A percentile compares a stretch with the other conserved stretches of the same genome.
These are phyloP conservation scores for Hemicentrotus pulcherrimus DNA, from an alignment of 35 echinoderm and acorn worm genomes.

Conservation along the genomic window DNA sequence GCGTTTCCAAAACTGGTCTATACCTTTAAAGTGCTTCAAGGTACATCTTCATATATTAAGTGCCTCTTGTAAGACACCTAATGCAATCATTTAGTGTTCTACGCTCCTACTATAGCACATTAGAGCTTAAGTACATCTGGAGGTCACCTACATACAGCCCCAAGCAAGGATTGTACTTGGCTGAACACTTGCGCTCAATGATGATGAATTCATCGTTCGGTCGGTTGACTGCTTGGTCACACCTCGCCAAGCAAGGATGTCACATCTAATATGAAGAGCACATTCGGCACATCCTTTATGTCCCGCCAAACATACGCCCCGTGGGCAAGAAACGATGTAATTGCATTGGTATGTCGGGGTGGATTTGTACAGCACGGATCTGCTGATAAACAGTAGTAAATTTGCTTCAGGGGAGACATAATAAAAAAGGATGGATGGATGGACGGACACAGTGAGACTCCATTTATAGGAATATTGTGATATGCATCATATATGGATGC, in stretches of 20 bases:
- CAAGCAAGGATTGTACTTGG: background rate
- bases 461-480: background rate
- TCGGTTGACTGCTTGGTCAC: background rate
- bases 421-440: background rate
- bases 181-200: background rate
- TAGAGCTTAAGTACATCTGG: background rate
- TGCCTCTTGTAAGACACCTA: background rate
- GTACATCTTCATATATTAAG: background rate
- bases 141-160: background rate
- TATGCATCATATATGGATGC: too few species aligned
- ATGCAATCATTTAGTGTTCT: background rate
- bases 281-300: background rate
- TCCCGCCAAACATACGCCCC: background rate
- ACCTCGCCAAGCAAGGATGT: background rate
- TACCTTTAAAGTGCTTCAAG: too few species aligned
- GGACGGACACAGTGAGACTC: background rate
- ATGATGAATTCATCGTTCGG: slow-evolving; percentile 1
- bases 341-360: background rate
- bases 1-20: too few species aligned
- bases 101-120: background rate
- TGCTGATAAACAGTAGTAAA: background rate
- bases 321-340: background rate
- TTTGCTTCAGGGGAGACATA: background rate
- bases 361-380: background rate
- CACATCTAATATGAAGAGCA: background rate